phyloP scores from a whole-genome alignment of 2,888 invertebrate species.

The Caenorhabditis sulstoni region DNA sequence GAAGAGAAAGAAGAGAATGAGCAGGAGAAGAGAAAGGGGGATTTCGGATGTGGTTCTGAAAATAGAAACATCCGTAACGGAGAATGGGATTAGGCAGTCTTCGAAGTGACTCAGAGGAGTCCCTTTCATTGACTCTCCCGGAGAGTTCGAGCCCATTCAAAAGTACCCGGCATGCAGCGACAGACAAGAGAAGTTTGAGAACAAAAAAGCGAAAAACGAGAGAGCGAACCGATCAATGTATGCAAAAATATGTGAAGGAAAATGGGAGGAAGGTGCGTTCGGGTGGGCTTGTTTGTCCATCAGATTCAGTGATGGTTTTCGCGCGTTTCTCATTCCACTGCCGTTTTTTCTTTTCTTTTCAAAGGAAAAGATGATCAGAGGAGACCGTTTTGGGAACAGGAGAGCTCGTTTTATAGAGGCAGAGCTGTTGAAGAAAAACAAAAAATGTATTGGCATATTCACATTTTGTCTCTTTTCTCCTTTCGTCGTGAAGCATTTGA shows the following conservation, averaged over 20 bases:
- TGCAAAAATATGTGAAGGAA: slow-evolving; percentile 45
- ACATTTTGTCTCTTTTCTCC: slow-evolving; percentile 21
- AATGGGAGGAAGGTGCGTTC: slow-evolving; percentile 31
- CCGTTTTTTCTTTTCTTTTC: background rate
- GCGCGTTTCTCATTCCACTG: background rate
- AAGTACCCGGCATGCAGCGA: background rate
- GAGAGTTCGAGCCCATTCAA: background rate
- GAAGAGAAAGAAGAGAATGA: background rate
- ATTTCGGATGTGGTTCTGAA: too few species aligned
- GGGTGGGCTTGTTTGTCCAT: slow-evolving; percentile 31
- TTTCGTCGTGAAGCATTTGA: slow-evolving; percentile 7
- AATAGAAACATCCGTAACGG: too few species aligned
- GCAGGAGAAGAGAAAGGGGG: slow-evolving; percentile 3
- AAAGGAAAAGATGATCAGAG: slow-evolving; percentile 5
- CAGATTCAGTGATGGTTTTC: slow-evolving; percentile 31
- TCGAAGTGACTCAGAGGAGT: too few species aligned
- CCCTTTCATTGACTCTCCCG: too few species aligned
- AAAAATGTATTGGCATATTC: slow-evolving; percentile 31
- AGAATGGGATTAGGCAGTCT: too few species aligned
- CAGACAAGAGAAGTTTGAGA: slow-evolving; percentile 2
- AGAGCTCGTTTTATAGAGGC: slow-evolving; percentile 19
- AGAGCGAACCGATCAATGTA: slow-evolving; percentile 45
- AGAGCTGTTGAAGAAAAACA: slow-evolving; percentile 13
- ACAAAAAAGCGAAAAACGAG: slow-evolving; percentile 3
- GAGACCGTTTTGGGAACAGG: background rate